Evolutionary conservation across 2,797 vertebrate species (phyloP).

Genomic region (Cephalopachus bancanus): DNA sequence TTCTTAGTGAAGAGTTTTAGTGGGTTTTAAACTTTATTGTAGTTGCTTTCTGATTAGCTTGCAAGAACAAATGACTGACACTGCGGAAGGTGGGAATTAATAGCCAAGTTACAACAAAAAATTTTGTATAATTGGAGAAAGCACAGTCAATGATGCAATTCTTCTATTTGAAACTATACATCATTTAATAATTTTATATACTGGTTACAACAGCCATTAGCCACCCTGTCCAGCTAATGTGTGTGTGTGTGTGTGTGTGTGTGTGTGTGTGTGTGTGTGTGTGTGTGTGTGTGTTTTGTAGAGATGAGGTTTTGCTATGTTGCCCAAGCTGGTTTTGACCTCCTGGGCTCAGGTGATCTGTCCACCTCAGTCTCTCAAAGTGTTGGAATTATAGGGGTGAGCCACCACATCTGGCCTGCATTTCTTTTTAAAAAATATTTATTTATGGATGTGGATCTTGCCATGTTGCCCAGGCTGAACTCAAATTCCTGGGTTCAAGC

Average conservation of each 20-base stretch:
- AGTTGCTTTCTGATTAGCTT: slow-evolving; percentile 11
- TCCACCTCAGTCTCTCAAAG: background rate
- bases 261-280: too few relatives aligned
- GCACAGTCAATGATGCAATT: background rate
- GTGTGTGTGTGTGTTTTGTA: background rate
- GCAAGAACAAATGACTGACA: background rate
- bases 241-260: too few relatives aligned
- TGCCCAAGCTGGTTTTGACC: background rate
- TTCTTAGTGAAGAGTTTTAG: slow-evolving; percentile 13
- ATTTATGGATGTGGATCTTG: background rate
- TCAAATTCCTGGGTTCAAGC: background rate
- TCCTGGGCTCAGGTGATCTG: background rate
- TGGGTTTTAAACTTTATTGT: slow-evolving; percentile 26
- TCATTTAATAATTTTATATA: background rate
- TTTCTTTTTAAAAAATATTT: too few relatives aligned
- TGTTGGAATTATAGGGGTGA: background rate
- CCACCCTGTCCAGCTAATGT: background rate
- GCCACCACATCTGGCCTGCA: background rate
- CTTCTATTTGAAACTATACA: slow-evolving; percentile 18
- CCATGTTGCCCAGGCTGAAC: background rate
- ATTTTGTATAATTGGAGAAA: slow-evolving; percentile 3
- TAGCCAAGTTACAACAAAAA: slow-evolving; percentile 4
- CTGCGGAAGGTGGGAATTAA: background rate
- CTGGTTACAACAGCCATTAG: background rate
- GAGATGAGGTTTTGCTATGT: background rate